These are phyloP conservation scores for Epirrhoe tristata DNA, from an alignment of 2,888 invertebrate species.

Conservation along the genomic window DNA sequence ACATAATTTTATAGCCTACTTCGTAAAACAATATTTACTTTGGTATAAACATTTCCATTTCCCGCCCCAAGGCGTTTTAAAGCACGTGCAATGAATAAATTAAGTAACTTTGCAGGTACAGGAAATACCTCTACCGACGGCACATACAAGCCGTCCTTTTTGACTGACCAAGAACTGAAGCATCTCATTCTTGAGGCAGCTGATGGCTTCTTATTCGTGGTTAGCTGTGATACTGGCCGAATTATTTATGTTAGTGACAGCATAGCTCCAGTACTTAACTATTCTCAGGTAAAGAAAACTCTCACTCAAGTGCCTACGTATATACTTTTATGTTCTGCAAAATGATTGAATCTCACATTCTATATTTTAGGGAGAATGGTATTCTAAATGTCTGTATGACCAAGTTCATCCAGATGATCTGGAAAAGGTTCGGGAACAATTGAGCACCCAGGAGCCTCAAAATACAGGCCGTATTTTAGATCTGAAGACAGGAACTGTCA, in stretches of 20 bases:
- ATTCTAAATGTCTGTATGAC: conserved; percentile 97
- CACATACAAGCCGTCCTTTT: conserved; percentile 98
- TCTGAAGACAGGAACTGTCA: conserved; percentile 99
- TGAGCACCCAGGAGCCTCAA: conserved; percentile 98
- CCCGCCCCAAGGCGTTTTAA: conserved; percentile 1
- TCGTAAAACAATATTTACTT: conserved; percentile 3
- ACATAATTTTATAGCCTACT: conserved; percentile 16
- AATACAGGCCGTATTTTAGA: conserved; percentile 98
- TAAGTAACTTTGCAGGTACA: conserved; percentile 87
- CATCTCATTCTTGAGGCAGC: conserved; percentile 99
- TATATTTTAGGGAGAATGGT: conserved; percentile 94
- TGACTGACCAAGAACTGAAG: conserved; percentile 99
- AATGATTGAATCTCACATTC: not conserved
- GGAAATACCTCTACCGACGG: conserved; percentile 98
- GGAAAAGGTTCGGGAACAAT: conserved; percentile 98
- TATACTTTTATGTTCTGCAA: not conserved
- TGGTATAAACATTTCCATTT: not conserved
- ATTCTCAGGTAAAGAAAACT: conserved; percentile 89
- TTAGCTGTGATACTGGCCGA: conserved; percentile 98
- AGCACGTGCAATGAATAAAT: conserved; percentile 18
- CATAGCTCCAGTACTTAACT: conserved; percentile 98
- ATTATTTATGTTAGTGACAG: conserved; percentile 99
- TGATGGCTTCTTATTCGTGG: conserved; percentile 97
- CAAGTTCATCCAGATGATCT: conserved; percentile 99
- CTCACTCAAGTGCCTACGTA: not conserved